Percentiles rank a stretch among this genome's conserved stretches.
phyloP scores from a whole-genome alignment of 2,797 vertebrate species.

The Schizopygopsis pylzovi region DNA sequence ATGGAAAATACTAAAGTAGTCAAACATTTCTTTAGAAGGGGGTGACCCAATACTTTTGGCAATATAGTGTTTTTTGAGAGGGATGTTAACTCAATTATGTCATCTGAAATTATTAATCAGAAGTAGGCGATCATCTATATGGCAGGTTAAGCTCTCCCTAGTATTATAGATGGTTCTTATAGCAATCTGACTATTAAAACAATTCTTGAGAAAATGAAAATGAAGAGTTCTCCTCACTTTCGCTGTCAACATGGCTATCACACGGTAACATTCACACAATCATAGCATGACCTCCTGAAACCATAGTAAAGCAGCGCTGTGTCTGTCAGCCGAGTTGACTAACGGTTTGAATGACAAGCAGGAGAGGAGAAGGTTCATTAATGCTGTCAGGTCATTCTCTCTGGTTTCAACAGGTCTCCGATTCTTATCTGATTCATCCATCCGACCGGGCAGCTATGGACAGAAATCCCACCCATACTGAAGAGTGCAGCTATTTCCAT shows the following conservation, averaged over 20 bases:
- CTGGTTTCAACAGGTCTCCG: constrained; percentile 53
- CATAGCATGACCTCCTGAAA: constrained; percentile 34
- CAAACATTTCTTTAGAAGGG: too few relatives aligned
- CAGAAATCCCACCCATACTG: constrained; percentile 37
- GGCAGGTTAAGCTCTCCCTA: neutral
- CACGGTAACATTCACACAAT: constrained; percentile 4
- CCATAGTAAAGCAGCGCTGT: constrained; percentile 15
- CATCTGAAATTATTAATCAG: neutral
- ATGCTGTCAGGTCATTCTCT: constrained; percentile 54
- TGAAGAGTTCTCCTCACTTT: neutral
- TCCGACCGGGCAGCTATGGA: constrained; percentile 15
- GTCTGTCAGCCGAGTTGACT: constrained; percentile 3
- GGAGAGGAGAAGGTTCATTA: constrained; percentile 50
- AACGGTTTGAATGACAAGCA: constrained; percentile 48
- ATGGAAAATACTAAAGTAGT: too few relatives aligned
- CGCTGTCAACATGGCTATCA: neutral
- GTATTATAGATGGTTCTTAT: neutral
- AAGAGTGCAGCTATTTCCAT: constrained; percentile 41
- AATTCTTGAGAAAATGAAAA: neutral
- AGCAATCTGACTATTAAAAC: neutral
- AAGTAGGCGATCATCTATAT: neutral
- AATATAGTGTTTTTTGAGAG: neutral
- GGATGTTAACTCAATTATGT: neutral
- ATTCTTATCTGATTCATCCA: constrained; percentile 48
- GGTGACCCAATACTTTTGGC: too few relatives aligned